Evolutionary conservation across 2,797 vertebrate genomes (phyloP).

Genomic region (Sciurus carolinensis): DNA sequence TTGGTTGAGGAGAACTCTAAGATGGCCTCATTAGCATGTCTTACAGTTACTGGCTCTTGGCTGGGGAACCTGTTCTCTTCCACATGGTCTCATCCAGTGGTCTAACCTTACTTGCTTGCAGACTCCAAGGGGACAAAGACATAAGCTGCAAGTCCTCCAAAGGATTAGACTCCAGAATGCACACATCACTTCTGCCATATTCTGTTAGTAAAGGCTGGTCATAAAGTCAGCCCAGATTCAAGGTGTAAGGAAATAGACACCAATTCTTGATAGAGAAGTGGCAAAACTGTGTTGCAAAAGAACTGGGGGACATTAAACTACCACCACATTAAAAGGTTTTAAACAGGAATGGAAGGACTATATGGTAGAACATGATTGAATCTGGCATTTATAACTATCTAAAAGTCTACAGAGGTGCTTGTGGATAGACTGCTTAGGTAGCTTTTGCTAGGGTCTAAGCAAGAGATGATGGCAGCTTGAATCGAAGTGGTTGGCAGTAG

Average conservation of each 20-base stretch:
- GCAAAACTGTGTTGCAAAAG: background rate
- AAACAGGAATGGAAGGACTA: background rate
- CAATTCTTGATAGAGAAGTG: background rate
- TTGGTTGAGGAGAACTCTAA: background rate
- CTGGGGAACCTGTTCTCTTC: background rate
- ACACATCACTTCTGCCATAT: background rate
- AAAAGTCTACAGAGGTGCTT: background rate
- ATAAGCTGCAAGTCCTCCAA: conserved; percentile 23
- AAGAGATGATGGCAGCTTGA: background rate
- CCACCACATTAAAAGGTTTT: background rate
- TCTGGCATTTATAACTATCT: conserved; percentile 38
- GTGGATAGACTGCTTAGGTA: conserved; percentile 1
- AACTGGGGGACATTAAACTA: background rate
- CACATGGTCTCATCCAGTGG: background rate
- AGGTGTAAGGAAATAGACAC: background rate
- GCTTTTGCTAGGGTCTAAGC: background rate
- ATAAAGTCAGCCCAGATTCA: background rate
- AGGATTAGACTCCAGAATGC: background rate
- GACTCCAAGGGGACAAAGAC: background rate
- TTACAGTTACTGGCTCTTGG: background rate
- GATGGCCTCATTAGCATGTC: background rate
- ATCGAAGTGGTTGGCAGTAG: background rate
- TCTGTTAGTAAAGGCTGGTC: background rate
- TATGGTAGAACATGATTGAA: background rate
- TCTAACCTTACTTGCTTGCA: background rate